Evolutionary conservation across 2,797 vertebrate genomes (phyloP), one percentile per base, ranked within the genome.

Genomic region (Triplophysa bombifrons): DNA sequence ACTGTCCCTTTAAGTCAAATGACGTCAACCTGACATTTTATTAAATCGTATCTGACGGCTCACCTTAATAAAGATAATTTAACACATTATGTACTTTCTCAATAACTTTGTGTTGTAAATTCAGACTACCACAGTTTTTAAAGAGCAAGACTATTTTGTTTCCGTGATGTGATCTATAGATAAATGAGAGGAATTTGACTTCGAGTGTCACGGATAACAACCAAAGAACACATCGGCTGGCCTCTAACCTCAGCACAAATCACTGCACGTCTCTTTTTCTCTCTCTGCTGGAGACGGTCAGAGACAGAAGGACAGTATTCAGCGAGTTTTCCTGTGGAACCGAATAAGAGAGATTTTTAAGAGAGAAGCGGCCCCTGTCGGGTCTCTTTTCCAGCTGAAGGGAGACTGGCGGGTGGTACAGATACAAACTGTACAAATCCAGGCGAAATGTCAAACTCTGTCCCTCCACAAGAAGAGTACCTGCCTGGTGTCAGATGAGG

Each of bases 401-500:
- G 76, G 44, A 73, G 86, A 85, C 82, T 85, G 82, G 82, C 82
- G 44, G 69, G 60, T 76, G 80, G 75, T 85, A 83, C 74, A 84
- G 85, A 80, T 80, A 82, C 41, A 78, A 72, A 84, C 84, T 84
- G 80, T 76, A 86, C 73, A 80, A 67, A 60, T 48, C 74, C 81
- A 85, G 86, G 86, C 81, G 84, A 87, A 88, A 87, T 88, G 88
- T 88, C 78, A 87, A 86, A 80, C 79, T 74, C 48, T 81, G 83
- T 88, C 88, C 82, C 76, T 65, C 46, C 25, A 78, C 85, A 87
- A 80, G 82, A 69, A 60, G 68, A 86, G 84, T 30, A 80, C 76
- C 72, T 81, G 83, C 79, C 65, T 80, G n/a, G 82, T 84, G 86
- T 90, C 84, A 89, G 86, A 87, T 80, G 44, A 81, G 90, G 85